Percentiles rank a stretch among this genome's conserved stretches.
Conservation (phyloP, 2,888 invertebrate genomes). For the Platypus cylindrus region DNA sequence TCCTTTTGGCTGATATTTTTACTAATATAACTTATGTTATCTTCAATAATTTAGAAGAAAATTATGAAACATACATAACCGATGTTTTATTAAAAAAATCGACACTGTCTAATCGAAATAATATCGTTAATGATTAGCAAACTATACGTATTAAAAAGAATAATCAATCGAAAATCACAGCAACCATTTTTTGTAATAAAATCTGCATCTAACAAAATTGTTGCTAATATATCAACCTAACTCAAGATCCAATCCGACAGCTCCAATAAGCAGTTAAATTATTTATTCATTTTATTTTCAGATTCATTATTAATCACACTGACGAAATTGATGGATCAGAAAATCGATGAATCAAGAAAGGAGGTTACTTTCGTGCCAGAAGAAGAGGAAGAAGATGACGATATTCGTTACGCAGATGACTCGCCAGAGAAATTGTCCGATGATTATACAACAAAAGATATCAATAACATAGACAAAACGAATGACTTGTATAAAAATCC, state of each 20-base stretch:
- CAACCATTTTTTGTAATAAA: too few species aligned
- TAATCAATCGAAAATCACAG: too few species aligned
- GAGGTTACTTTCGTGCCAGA: slow-evolving; percentile 50
- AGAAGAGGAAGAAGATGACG: slow-evolving; percentile 48
- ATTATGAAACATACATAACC: too few species aligned
- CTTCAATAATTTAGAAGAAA: too few species aligned
- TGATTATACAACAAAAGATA: slow-evolving; percentile 24
- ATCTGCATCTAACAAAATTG: too few species aligned
- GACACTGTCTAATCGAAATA: too few species aligned
- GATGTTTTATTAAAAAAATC: too few species aligned
- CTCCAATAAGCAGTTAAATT: not conserved
- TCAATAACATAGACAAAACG: slow-evolving; percentile 29
- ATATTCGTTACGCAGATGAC: slow-evolving; percentile 61
- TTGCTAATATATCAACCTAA: too few species aligned
- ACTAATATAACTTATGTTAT: too few species aligned
- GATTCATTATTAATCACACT: slow-evolving; percentile 51
- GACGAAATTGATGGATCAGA: slow-evolving; percentile 75
- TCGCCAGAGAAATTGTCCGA: slow-evolving; percentile 41
- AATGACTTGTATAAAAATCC: slow-evolving; percentile 37
- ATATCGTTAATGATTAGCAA: too few species aligned
- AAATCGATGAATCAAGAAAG: slow-evolving; percentile 44
- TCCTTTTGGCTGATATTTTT: too few species aligned
- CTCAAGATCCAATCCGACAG: not conserved
- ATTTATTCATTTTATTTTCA: not conserved
- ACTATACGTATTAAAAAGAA: too few species aligned